A percentile compares a stretch with the other conserved stretches of the same genome.
phyloP scores from a whole-genome alignment of 2,888 invertebrate genomes.

The Drosophila melanocephala region DNA sequence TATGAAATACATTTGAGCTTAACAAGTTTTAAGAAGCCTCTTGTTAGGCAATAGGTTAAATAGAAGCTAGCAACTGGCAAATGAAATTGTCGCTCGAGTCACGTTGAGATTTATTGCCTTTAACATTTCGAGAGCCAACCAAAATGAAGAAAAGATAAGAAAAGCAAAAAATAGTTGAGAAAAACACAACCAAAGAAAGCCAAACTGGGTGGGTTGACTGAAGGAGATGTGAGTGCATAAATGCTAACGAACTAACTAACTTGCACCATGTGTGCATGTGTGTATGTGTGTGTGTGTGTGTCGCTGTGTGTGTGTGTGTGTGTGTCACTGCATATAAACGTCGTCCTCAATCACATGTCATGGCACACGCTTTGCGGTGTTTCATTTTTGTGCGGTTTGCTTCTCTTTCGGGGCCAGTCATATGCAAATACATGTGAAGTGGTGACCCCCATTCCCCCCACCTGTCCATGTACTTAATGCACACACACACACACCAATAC shows the following conservation, averaged over 20 bases:
- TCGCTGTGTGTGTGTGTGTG: constrained; percentile 28
- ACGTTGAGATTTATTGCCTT: constrained; percentile 67
- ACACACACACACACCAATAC: constrained; percentile 27
- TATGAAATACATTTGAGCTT: constrained; percentile 23
- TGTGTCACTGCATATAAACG: constrained; percentile 66
- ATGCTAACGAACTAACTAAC: constrained; percentile 80
- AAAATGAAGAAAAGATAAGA: constrained; percentile 24
- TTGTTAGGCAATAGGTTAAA: constrained; percentile 17
- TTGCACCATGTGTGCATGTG: constrained; percentile 47
- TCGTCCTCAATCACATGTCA: constrained; percentile 82
- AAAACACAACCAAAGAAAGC: constrained; percentile 10
- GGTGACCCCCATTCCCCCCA: constrained; percentile 24
- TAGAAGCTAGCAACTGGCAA: constrained; percentile 16
- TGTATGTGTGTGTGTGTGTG: constrained; percentile 20
- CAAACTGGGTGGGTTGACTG: not conserved
- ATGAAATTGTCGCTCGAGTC: constrained; percentile 25
- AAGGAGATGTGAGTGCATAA: constrained; percentile 67
- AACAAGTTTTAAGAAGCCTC: constrained; percentile 4
- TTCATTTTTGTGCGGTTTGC: constrained; percentile 70
- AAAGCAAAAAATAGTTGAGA: constrained; percentile 1
- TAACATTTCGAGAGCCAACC: constrained; percentile 58
- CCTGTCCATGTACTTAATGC: constrained; percentile 57
- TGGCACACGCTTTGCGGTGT: constrained; percentile 78
- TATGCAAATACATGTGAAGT: constrained; percentile 62
- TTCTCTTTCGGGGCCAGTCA: constrained; percentile 60